Evolutionary conservation across 2,888 invertebrate species (phyloP), one percentile per base, ranked within the genome.

Genomic region (Dynastes maya): DNA sequence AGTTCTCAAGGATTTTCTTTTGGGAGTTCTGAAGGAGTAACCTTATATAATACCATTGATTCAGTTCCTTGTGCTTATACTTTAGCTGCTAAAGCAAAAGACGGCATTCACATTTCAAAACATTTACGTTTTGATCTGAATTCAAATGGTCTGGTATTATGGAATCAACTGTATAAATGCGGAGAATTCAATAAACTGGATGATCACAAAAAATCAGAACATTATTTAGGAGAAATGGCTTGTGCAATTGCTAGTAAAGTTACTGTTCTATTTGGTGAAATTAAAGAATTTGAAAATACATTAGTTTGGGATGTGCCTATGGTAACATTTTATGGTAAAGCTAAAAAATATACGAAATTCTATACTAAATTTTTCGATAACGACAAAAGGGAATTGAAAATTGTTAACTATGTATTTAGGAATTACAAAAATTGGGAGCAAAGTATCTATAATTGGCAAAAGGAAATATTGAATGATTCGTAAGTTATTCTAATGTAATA

Each of bases 261-360:
- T 82, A 89, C 90, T 0, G 86, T 95, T 49, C 90, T 91, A 78
- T 89, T 93, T 0, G 90, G 90, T 13, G 86, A 89, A 70, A 88
- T 85, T 0, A 90, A 90, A 65, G 89, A 90, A 45, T 89, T 93
- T 1, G 94, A 95, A 85, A 94, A 97, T 88, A 92, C 93, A 82
- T 91, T 98, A 32, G 93, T 92, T 1, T 98, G 98, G 98, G 96
- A 98, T 87, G 97, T 97, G 96, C 98, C 98, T 2, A 89, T 91
- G 77, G 92, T 98, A 78, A 92, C 92, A 84, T 98, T 97, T 89
- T 93, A 93, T 81, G 91, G 91, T 80, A 93, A 93, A 86, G 89
- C 91, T 80, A 91, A 93, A 84, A 90, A 91, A 79, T 94, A 95
- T 88, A 91, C 91, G 84, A 93, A 94, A 86, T 95, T 93, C 88